Evolutionary conservation across 2,113 vertebrate genomes (phyloP), one percentile per base, ranked within the genome.

Genomic region (Dunckerocampus dactyliophorus): DNA sequence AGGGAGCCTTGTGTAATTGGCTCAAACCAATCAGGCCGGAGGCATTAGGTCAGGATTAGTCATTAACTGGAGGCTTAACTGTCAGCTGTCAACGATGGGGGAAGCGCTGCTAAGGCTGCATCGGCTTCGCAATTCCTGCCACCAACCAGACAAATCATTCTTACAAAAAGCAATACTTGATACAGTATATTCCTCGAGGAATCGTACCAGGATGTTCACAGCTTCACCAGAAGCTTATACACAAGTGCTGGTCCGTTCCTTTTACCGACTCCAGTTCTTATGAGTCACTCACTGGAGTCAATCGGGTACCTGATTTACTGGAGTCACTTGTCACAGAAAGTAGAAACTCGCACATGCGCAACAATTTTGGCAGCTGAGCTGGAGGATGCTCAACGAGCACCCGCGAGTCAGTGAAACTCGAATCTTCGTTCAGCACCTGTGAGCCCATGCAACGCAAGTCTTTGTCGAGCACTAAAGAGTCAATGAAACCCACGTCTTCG

Each of bases 21-120:
- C 69, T 65, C 12, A 19, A 67, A 66, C 82, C 83, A 85, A 86
- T 86, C 81, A 65, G 8, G 47, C 65, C 67, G 61, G 54, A 74
- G 65, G 76, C 62, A 76, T 79, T 78, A 84, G 51, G 52, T 59
- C 69, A 45, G 76, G 83, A 85, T 88, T 88, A 87, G 69, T 63
- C 66, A 75, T 83, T 81, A 80, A 67, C 63, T 34, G 52, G 55
- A 43, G 65, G 74, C 68, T 67, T 87, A 82, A 72, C 75, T 75
- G 73, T 85, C 75, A 82, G 80, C 74, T 79, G 82, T 69, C 65
- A 47, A 59, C 66, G 61, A 59, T 49, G 46, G 68, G 79, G 71
- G 75, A n/a, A 82, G 75, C 74, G 65, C 59, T 62, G 66, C 54
- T 74, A 74, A 81, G 60, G 74, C 47, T 61, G 49, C 47, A 55